A percentile compares a stretch with the other conserved stretches of the same genome.
Evolutionary conservation across 2,113 vertebrate genomes (phyloP).

Genomic region (Rhynchomys soricoides): DNA sequence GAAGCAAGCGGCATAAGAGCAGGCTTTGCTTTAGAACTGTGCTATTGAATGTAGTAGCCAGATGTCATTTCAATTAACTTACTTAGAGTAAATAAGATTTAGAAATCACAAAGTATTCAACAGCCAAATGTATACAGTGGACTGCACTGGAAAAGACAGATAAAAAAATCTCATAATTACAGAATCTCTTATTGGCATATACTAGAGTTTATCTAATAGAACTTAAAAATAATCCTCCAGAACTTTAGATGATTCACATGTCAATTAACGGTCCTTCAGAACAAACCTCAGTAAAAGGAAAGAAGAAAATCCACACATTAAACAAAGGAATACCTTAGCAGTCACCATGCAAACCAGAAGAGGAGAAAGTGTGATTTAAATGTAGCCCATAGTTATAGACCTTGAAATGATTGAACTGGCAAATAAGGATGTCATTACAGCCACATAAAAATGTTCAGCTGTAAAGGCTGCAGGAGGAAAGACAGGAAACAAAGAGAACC

Average conservation of each 20-base stretch:
- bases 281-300: background rate
- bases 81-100: background rate
- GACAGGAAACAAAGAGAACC: background rate
- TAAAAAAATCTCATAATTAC: conserved; percentile 5
- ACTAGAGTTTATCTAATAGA: background rate
- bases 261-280: background rate
- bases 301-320: background rate
- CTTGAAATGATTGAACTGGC: background rate
- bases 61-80: background rate
- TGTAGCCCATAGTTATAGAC: background rate
- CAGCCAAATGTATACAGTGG: background rate
- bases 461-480: background rate
- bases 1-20: background rate
- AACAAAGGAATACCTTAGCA: background rate
- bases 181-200: background rate
- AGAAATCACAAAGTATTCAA: background rate
- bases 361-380: background rate
- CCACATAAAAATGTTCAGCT: conserved; percentile 15
- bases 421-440: background rate
- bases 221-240: conserved; percentile 17
- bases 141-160: background rate
- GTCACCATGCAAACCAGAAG: background rate
- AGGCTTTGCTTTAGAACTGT: background rate
- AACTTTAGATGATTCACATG: background rate
- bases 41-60: background rate